These are phyloP conservation scores for Xiphias gladius DNA, from an alignment of 2,113 vertebrate genomes.

Conservation along the genomic window DNA sequence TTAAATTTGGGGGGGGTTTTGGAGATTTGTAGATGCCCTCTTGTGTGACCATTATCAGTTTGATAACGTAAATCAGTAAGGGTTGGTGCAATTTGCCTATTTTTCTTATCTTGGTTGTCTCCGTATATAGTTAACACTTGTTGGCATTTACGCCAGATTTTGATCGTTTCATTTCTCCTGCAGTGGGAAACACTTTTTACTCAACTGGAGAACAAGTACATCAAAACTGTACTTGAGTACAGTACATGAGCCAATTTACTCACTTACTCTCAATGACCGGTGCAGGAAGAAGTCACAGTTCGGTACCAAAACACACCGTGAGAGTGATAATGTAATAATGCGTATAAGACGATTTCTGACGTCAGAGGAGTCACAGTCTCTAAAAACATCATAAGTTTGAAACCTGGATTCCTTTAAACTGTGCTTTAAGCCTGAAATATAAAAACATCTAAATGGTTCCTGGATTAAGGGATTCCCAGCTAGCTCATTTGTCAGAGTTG, in stretches of 20 bases:
- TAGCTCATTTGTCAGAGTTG: slow-evolving; percentile 10
- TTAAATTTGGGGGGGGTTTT: not conserved
- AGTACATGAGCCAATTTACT: too few relatives aligned
- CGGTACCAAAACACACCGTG: not conserved
- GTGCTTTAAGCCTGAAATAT: not conserved
- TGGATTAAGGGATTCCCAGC: slow-evolving; percentile 7
- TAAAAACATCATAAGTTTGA: not conserved
- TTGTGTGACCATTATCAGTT: not conserved
- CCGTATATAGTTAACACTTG: too few relatives aligned
- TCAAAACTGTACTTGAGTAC: too few relatives aligned
- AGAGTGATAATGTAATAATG: too few relatives aligned
- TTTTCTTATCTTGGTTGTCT: not conserved
- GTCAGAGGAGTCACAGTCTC: not conserved
- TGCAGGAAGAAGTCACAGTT: not conserved
- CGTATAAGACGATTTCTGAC: not conserved
- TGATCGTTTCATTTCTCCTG: not conserved
- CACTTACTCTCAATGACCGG: too few relatives aligned
- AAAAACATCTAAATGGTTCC: not conserved
- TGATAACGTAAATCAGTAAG: not conserved
- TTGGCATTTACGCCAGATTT: not conserved
- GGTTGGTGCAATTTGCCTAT: not conserved
- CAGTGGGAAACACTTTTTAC: not conserved
- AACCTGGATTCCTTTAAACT: not conserved
- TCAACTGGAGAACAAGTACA: too few relatives aligned
- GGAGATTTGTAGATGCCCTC: not conserved